Base-by-base conservation (phyloP, 2,888 invertebrate genomes). In the Celastrina argiolus region DNA sequence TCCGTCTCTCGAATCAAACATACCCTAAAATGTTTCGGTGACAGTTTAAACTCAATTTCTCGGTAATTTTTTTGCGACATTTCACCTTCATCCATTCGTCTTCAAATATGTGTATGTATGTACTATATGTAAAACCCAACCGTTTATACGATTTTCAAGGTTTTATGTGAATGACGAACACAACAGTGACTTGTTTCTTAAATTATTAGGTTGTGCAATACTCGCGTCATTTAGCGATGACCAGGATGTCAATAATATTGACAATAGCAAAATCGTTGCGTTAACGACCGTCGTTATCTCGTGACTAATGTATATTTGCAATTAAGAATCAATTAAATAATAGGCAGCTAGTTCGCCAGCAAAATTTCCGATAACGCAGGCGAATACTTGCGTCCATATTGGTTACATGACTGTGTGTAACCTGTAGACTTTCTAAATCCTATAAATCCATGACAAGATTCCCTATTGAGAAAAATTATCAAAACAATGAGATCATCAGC, bases 241-340 rank as follows among this genome's bases (percentile, higher is more conserved):
- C n/a, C n/a, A n/a, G n/a, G 14, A 5, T 51, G 51, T 51, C 12
- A 68, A 64, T 64, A 70, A 67, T 69, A 68, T 83, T 83, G 51
- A 51, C 51, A 51, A 85, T 85, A 82, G 82, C 80, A 80, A 81
- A 79, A 78, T 78, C 80, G 69, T 73, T 74, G 72, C 74, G 72
- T 69, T 81, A 83, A 81, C 78, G 78, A 78, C 71, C 69, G 70
- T 75, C 81, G 81, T 84, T 86, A 89, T 88, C 88, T 86, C 75
- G 76, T 78, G 77, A 76, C 78, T 85, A 88, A 87, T 87, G 76
- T 76, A 75, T 82, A 84, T 89, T 89, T 72, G 89, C 88, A 87
- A 90, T 91, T 91, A 91, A 91, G 84, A 89, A 90, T 77, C 89
- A 76, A 90, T 91, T 90, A 87, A 81, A 81, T 72, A 70, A 74